These are phyloP conservation scores for Cavia aperea DNA, from an alignment of 2,113 vertebrate genomes.

Conservation along the genomic window DNA sequence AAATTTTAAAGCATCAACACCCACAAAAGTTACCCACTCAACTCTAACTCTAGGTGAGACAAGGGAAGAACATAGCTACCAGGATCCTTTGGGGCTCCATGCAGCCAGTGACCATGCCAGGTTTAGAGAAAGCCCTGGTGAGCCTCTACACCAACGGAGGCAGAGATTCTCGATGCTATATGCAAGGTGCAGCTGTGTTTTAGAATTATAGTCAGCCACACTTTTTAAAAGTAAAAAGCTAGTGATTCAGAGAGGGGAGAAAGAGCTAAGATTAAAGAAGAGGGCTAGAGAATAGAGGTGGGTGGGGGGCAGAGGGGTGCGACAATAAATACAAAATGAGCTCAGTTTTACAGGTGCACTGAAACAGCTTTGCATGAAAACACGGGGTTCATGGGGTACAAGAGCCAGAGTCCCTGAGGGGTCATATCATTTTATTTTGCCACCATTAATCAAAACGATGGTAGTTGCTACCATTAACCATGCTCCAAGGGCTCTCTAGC, in stretches of 20 bases:
- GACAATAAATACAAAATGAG: background rate
- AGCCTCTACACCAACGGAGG: background rate
- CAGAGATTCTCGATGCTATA: background rate
- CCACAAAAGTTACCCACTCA: background rate
- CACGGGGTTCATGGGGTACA: accelerated
- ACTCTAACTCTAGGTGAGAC: background rate
- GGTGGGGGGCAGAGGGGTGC: background rate
- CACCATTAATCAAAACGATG: background rate
- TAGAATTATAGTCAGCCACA: background rate
- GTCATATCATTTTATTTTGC: background rate
- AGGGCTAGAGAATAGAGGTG: background rate
- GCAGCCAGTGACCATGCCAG: background rate
- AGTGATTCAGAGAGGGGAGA: background rate
- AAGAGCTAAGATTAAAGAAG: background rate
- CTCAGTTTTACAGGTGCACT: background rate
- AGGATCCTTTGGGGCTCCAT: background rate
- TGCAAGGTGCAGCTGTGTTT: background rate
- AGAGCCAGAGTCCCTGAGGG: background rate
- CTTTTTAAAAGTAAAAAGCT: background rate
- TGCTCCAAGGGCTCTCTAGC: background rate
- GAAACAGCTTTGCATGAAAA: background rate
- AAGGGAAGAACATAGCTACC: background rate
- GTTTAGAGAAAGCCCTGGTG: background rate
- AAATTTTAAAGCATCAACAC: background rate
- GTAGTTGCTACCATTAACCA: background rate